phyloP scores from a whole-genome alignment of 2,113 vertebrate genomes.

The Ptilonorhynchus violaceus region DNA sequence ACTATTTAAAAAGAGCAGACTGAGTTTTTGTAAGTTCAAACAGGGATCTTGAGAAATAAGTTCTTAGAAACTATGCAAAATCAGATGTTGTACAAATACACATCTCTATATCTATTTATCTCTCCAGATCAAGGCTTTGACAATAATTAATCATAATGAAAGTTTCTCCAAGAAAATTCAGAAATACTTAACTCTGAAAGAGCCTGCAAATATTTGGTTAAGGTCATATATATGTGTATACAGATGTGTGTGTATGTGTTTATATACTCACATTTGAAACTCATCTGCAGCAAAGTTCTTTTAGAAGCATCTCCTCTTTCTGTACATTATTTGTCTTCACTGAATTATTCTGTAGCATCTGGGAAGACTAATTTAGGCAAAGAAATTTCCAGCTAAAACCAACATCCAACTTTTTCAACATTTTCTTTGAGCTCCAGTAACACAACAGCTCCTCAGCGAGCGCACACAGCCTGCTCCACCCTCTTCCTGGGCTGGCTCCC shows the following conservation, averaged over 20 bases:
- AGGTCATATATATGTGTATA: not conserved
- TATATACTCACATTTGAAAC: not conserved
- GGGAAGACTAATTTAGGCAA: constrained; percentile 5
- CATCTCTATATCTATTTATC: not conserved
- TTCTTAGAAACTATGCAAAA: constrained; percentile 13
- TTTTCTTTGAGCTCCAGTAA: not conserved
- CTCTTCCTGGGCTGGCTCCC: not conserved
- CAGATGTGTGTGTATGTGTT: not conserved
- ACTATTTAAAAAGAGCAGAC: constrained; percentile 37
- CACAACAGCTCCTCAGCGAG: not conserved
- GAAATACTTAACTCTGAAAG: not conserved
- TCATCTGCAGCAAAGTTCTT: not conserved
- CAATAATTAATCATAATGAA: constrained; percentile 42
- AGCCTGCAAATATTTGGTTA: not conserved
- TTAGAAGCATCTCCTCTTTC: not conserved
- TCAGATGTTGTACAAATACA: constrained; percentile 39
- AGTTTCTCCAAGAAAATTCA: not conserved
- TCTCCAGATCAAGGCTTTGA: not conserved
- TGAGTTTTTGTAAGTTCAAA: constrained; percentile 26
- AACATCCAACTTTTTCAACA: not conserved
- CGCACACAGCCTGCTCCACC: not conserved
- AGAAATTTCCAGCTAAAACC: constrained; percentile 31
- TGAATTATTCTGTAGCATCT: constrained; percentile 17
- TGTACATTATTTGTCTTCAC: constrained; percentile 7
- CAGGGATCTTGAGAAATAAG: constrained; percentile 23